Evolutionary conservation across 2,888 invertebrate genomes (phyloP).

Genomic region (Lepidocyrtinus sp.): DNA sequence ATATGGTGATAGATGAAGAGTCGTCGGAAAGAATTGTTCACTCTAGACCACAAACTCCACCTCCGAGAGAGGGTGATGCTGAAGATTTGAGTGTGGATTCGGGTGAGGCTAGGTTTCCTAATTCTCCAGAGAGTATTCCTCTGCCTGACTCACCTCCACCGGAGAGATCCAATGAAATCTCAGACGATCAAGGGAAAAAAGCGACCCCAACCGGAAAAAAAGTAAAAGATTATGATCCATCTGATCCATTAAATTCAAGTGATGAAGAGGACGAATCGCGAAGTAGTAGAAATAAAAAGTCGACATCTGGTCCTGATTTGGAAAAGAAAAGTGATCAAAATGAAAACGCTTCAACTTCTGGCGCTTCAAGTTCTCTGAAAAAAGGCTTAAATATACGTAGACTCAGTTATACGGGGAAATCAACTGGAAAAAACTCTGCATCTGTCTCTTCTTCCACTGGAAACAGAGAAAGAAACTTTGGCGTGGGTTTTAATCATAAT

Average conservation of each 20-base stretch:
- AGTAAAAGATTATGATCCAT: constrained; percentile 68
- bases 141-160: constrained; percentile 67
- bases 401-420: not conserved
- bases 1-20: constrained; percentile 67
- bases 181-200: not conserved
- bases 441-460: not conserved
- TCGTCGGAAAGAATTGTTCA: not conserved
- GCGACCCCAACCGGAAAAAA: not conserved
- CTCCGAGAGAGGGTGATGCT: constrained; percentile 23
- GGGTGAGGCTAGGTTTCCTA: constrained; percentile 10
- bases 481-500: no score
- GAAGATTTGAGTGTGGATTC: not conserved
- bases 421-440: not conserved
- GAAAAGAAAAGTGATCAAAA: not conserved
- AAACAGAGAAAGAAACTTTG: not conserved
- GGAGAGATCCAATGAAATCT: not conserved
- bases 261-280: constrained; percentile 64
- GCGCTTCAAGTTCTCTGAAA: not conserved
- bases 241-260: constrained; percentile 68
- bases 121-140: constrained; percentile 65
- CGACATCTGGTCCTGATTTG: not conserved
- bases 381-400: not conserved
- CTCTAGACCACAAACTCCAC: not conserved
- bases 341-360: not conserved
- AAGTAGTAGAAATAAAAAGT: not conserved